These are phyloP conservation scores for Caenorhabditis imperialis DNA, from an alignment of 2,888 invertebrate species.

Conservation along the genomic window DNA sequence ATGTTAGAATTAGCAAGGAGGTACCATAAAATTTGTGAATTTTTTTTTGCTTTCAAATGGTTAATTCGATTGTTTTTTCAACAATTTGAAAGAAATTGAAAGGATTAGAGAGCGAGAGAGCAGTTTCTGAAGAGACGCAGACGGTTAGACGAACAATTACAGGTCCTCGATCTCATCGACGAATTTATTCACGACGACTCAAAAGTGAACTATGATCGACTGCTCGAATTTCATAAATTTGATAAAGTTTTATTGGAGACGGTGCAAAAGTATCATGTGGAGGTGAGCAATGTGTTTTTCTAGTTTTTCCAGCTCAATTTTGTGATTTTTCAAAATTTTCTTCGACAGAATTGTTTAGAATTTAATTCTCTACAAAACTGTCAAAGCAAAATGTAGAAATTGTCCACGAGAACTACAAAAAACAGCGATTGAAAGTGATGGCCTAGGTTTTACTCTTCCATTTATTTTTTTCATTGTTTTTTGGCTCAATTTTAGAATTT, in stretches of 20 bases:
- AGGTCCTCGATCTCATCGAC: constrained; percentile 25
- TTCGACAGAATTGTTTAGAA: no score
- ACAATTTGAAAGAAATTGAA: background rate
- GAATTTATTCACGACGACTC: constrained; percentile 47
- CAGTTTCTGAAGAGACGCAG: background rate
- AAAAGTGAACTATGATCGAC: constrained; percentile 46
- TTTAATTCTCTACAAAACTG: no score
- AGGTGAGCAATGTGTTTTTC: no score
- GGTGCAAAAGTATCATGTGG: constrained; percentile 49
- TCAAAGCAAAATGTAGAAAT: no score
- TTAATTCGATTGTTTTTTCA: background rate
- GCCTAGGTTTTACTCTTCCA: no score
- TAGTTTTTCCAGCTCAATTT: no score
- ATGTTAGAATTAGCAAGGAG: constrained; percentile 27
- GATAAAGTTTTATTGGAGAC: constrained; percentile 43
- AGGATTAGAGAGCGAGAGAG: background rate
- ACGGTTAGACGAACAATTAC: background rate
- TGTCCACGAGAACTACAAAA: background rate
- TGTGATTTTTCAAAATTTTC: no score
- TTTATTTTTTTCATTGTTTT: no score
- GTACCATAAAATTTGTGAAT: constrained; percentile 1
- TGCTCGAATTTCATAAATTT: constrained; percentile 46
- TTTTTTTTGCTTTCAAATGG: background rate
- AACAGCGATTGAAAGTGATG: no score
- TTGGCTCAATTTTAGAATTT: no score